phyloP scores from a whole-genome alignment of 2,113 vertebrate genomes.

The Gallinago jamesoni region DNA sequence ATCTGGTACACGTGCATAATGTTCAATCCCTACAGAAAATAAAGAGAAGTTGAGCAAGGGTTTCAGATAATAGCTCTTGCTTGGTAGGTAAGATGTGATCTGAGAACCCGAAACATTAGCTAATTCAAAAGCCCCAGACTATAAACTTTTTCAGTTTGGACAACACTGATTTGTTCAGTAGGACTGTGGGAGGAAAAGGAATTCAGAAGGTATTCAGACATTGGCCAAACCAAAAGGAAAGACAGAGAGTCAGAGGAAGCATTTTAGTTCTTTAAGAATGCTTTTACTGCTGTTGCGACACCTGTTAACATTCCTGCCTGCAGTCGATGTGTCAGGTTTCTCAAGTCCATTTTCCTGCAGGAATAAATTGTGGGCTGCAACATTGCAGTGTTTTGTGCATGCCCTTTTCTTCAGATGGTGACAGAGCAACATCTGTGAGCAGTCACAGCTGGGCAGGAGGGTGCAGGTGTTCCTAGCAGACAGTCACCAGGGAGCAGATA shows the following conservation, averaged over 20 bases:
- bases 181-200: background rate
- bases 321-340: background rate
- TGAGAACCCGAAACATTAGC: background rate
- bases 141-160: background rate
- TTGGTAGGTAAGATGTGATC: background rate
- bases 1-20: background rate
- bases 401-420: background rate
- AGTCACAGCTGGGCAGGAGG: background rate
- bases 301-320: background rate
- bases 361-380: background rate
- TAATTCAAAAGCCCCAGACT: background rate
- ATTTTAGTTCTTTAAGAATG: background rate
- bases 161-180: background rate
- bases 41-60: background rate
- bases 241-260: background rate
- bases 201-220: background rate
- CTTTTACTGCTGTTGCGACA: background rate
- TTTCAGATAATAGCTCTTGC: background rate
- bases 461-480: background rate
- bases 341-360: background rate
- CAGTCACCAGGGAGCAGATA: background rate
- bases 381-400: fast-evolving
- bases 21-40: background rate
- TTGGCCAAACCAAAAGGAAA: background rate
- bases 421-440: background rate